Percentiles rank a stretch among this genome's conserved stretches.
These are phyloP conservation scores for Myripristis murdjan DNA, from an alignment of 2,797 vertebrate genomes.

Conservation along the genomic window DNA sequence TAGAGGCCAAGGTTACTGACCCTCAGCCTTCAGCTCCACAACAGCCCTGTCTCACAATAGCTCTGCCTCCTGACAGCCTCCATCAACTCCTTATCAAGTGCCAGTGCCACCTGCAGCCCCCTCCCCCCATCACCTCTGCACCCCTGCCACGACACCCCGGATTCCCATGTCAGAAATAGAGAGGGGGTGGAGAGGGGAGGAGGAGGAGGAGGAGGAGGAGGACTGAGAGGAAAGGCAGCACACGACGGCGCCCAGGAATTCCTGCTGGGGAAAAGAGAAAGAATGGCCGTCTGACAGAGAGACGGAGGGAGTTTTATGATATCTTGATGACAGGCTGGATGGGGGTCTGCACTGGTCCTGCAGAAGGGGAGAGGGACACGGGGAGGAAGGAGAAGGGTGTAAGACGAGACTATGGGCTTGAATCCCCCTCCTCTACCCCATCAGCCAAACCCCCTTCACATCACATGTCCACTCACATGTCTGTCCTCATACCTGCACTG, in stretches of 20 bases:
- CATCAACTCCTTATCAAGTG: constrained; percentile 52
- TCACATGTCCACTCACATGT: constrained; percentile 26
- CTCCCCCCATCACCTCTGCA: constrained; percentile 15
- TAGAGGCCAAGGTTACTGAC: constrained; percentile 16
- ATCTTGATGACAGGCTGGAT: constrained; percentile 79
- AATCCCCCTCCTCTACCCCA: constrained; percentile 17
- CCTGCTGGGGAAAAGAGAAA: constrained; percentile 41
- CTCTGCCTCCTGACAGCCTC: constrained; percentile 62
- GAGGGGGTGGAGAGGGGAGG: constrained; percentile 56
- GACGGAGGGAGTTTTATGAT: constrained; percentile 66
- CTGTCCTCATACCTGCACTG: constrained; percentile 53
- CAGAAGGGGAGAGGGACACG: constrained; percentile 9
- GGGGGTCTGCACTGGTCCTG: constrained; percentile 50
- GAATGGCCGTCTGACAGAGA: constrained; percentile 43
- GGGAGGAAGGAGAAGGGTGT: constrained; percentile 43
- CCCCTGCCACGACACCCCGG: constrained; percentile 41
- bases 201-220: constrained; percentile 26
- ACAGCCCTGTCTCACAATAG: constrained; percentile 52
- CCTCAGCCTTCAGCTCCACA: background rate
- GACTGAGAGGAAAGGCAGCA: constrained; percentile 35
- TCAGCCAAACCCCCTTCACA: background rate
- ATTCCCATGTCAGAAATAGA: constrained; percentile 71
- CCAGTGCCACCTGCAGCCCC: constrained; percentile 1
- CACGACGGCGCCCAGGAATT: constrained; percentile 64
- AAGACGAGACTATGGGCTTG: constrained; percentile 55